Evolutionary conservation across 2,888 invertebrate species (phyloP).

Genomic region (Machimus rusticus): DNA sequence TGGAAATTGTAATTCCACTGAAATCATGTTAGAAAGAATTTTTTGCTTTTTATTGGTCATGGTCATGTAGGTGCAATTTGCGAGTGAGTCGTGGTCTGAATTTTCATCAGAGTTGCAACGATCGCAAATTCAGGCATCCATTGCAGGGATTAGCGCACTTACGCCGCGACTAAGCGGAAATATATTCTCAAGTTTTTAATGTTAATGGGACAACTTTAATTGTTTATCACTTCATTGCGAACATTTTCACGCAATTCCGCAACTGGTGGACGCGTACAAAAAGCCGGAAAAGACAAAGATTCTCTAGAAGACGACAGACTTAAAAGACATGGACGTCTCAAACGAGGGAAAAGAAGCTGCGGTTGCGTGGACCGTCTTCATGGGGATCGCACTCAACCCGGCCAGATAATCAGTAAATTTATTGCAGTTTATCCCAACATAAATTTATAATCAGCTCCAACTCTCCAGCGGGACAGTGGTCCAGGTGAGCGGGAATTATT

Average conservation of each 20-base stretch:
- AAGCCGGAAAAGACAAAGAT: slow-evolving; percentile 26
- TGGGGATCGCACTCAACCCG: slow-evolving; percentile 14
- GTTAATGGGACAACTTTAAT: slow-evolving; percentile 32
- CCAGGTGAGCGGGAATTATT: slow-evolving; percentile 32
- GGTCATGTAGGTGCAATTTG: neutral
- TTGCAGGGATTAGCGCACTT: slow-evolving; percentile 16
- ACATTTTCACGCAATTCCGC: slow-evolving; percentile 21
- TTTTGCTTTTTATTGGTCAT: neutral
- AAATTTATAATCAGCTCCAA: slow-evolving; percentile 28
- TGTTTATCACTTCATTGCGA: slow-evolving; percentile 30
- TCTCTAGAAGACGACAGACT: neutral
- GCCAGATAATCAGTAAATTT: slow-evolving; percentile 31
- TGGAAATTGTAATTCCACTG: neutral
- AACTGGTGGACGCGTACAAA: neutral
- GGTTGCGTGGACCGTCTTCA: neutral
- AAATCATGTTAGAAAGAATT: neutral
- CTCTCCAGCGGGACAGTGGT: neutral
- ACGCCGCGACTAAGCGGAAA: neutral
- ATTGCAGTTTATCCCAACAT: slow-evolving; percentile 31
- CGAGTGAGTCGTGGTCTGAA: neutral
- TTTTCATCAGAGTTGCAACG: neutral
- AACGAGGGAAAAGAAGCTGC: neutral
- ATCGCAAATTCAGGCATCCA: neutral
- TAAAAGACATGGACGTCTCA: neutral
- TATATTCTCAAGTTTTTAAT: slow-evolving; percentile 24